These are phyloP conservation scores for Urophycis tenuis DNA, from an alignment of 2,797 vertebrate genomes.

Conservation along the genomic window DNA sequence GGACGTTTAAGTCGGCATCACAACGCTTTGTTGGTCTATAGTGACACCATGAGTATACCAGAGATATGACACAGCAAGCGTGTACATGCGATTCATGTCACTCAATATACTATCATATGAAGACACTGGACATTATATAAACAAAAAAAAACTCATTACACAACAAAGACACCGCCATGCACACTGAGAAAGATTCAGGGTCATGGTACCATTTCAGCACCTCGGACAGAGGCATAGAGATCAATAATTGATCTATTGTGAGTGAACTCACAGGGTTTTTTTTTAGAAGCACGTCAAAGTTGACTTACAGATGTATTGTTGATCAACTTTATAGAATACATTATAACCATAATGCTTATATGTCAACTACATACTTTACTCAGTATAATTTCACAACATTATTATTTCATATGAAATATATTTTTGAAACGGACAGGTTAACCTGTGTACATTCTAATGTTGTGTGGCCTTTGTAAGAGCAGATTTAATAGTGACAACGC, in stretches of 20 bases:
- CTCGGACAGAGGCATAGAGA: neutral
- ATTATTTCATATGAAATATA: no score
- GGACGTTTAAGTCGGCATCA: no score
- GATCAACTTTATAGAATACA: no score
- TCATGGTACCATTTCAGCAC: neutral
- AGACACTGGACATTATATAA: neutral
- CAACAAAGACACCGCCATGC: neutral
- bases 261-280: no score
- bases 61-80: neutral
- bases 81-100: neutral
- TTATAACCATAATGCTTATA: neutral
- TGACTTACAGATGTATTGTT: no score
- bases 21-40: constrained; percentile 18
- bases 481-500: no score
- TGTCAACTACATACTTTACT: neutral
- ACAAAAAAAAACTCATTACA: neutral
- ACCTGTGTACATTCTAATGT: no score
- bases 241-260: no score
- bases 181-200: neutral
- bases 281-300: no score
- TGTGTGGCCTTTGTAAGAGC: no score
- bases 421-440: no score
- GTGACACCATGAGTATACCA: constrained; percentile 44
- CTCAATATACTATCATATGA: neutral
- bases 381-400: no score